Percentiles rank a stretch among this genome's conserved stretches.
These are phyloP conservation scores for Pseudomyrmex cubaensis DNA, from an alignment of 1,140 invertebrate species.

Conservation along the genomic window DNA sequence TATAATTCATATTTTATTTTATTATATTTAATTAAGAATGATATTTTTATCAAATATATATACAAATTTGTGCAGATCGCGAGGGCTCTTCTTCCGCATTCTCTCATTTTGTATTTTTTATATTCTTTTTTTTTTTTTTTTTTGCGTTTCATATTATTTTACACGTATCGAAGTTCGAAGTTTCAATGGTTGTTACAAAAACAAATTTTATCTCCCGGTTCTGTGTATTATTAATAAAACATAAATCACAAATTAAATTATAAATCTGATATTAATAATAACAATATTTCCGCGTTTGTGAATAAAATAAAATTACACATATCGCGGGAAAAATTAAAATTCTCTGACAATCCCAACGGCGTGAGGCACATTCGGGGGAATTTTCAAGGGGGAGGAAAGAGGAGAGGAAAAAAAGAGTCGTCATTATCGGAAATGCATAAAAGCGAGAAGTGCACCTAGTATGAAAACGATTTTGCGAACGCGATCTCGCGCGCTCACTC, in stretches of 20 bases:
- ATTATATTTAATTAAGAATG: no score
- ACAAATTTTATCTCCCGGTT: neutral
- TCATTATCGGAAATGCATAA: neutral
- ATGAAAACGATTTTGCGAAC: neutral
- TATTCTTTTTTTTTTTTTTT: neutral
- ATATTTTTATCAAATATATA: no score
- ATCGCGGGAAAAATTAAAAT: conserved; percentile 9
- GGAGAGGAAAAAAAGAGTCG: neutral
- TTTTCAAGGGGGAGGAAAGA: neutral
- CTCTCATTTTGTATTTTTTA: neutral
- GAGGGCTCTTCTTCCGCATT: no score
- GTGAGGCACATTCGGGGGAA: no score
- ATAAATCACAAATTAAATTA: neutral
- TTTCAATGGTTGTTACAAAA: neutral
- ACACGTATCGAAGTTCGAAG: neutral
- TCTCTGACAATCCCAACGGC: neutral
- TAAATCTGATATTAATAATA: neutral
- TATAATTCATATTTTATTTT: no score
- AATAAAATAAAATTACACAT: neutral
- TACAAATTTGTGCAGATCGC: no score
- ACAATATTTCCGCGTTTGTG: neutral
- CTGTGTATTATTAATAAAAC: conserved; percentile 2
- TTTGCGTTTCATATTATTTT: neutral
- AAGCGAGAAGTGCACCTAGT: neutral
- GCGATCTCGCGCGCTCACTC: neutral